These are phyloP conservation scores for Hymenochirus boettgeri DNA, from an alignment of 2,113 vertebrate species.

Conservation along the genomic window DNA sequence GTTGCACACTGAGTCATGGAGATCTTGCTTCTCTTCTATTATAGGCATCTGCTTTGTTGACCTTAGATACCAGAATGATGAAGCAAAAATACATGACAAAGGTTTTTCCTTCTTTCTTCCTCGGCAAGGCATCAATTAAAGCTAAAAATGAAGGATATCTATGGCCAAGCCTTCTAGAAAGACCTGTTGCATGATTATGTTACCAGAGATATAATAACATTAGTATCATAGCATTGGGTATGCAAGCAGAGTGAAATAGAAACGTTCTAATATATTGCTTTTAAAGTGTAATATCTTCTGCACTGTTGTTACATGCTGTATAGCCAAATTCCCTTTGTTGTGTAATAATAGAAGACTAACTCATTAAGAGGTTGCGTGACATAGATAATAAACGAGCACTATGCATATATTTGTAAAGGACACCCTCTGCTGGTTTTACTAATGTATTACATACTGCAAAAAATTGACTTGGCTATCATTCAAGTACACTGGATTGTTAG, in stretches of 20 bases:
- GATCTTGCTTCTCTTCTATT: constrained; percentile 3
- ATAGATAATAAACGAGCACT: not conserved
- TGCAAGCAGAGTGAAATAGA: not conserved
- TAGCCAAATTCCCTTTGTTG: not conserved
- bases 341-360: not conserved
- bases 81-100: constrained; percentile 5
- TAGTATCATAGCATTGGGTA: not conserved
- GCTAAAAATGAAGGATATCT: constrained; percentile 6
- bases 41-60: constrained; percentile 16
- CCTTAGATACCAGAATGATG: constrained; percentile 11
- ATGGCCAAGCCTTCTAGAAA: not conserved
- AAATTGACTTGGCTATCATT: no score
- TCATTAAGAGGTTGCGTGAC: not conserved
- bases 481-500: no score
- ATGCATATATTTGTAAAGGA: not conserved
- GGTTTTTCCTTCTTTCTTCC: not conserved
- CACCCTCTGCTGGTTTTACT: constrained; percentile 17
- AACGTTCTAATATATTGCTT: no score
- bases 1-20: not conserved
- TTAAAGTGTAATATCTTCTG: not conserved
- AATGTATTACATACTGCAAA: not conserved
- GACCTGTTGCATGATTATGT: not conserved
- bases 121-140: not conserved
- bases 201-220: not conserved
- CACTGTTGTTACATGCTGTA: not conserved